Base-by-base conservation (phyloP, 2,888 invertebrate species). In the Zhengitettix transpicula region DNA sequence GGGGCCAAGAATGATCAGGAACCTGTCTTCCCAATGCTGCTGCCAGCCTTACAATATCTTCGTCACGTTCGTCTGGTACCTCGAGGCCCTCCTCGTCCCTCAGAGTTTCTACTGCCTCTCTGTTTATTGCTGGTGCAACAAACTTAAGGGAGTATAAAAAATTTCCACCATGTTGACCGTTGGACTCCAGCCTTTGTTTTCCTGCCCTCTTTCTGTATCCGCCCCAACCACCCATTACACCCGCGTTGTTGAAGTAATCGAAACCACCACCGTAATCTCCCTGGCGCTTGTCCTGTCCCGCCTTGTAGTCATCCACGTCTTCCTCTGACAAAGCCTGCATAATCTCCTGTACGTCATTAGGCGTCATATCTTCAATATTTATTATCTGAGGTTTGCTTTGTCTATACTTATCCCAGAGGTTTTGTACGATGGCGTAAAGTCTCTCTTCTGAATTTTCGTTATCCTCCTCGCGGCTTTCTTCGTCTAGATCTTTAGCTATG, bases 341-440 rank as follows among this genome's bases (percentile, higher is more conserved):
- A 3, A 68, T 61, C 15, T 66, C 66, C 52, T 62, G 65, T 2
- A 68, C 63, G 44, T 68, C 67, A 28, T 62, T 65, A 15, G 67
- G 65, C 10, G 65, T 63, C 3, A 68, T 59, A 14, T 67, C 65
- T 55, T 67, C 67, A 17, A 66, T 63, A 42, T 68, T 66, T 10
- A 62, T 58, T 9, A 47, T 47, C 7, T 60, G 44, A 9, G 73
- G 72, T 63, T 77, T 74, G 58, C 74, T 72, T 57, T 73, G 75
- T 67, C 77, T 77, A 66, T 81, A 81, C 67, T 80, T 80, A 42
- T 78, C 76, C 78, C 79, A 81, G 11, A 81, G 71, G 64, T 79
- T 76, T 58, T 77, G 75, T 55, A 82, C 68, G 17, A 80, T 71
- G 54, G 78, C 71, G 9, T 78, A 75, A 65, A 81, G 81, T 64